These are phyloP conservation scores for Globicephala melas DNA, from an alignment of 2,113 vertebrate genomes.

Conservation along the genomic window DNA sequence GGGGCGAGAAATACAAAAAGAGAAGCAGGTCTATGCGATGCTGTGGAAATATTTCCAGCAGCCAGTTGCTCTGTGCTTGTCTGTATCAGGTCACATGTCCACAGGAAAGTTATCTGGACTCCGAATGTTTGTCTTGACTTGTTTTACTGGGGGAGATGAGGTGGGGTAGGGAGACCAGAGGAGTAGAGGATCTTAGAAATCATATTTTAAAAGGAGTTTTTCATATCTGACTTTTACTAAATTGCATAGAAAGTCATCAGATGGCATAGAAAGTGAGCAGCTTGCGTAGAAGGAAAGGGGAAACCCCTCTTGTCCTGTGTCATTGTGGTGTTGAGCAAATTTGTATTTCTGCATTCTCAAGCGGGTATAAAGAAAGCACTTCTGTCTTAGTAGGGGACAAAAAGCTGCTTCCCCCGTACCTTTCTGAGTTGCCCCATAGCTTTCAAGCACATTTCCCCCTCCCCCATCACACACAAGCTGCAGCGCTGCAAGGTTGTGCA, in stretches of 20 bases:
- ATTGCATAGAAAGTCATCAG: neutral
- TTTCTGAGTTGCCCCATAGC: neutral
- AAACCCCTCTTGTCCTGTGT: neutral
- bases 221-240: neutral
- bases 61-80: neutral
- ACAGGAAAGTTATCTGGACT: neutral
- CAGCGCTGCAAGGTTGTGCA: neutral
- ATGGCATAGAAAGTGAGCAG: neutral
- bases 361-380: neutral
- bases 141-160: neutral
- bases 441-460: neutral
- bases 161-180: neutral
- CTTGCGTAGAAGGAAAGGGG: constrained; percentile 18
- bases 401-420: neutral
- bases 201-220: neutral
- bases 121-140: neutral
- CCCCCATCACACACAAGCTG: neutral
- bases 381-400: neutral
- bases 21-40: neutral
- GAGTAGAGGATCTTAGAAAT: neutral
- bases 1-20: neutral
- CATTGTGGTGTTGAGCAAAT: constrained; percentile 49
- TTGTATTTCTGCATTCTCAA: constrained; percentile 22
- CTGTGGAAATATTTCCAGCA: neutral
- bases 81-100: accelerated